Evolutionary conservation across 1,140 invertebrate species (phyloP).

Genomic region (Pseudomyrmex concolor): DNA sequence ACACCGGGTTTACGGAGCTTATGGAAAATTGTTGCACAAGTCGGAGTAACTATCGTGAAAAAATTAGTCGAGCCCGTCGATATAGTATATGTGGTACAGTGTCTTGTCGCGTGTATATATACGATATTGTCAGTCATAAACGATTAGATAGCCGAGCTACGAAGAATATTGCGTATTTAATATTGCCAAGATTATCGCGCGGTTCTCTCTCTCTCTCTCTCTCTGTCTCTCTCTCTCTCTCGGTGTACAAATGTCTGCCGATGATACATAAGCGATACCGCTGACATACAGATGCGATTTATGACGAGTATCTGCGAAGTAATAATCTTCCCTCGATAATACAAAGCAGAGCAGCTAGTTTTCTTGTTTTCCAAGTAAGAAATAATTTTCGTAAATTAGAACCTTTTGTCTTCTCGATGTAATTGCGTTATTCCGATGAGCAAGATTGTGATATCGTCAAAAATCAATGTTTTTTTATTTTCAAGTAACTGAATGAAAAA

Average conservation of each 20-base stretch:
- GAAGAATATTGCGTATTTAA: slow-evolving; percentile 65
- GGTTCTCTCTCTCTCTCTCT: background rate
- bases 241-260: slow-evolving; percentile 1
- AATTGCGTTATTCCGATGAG: too few species aligned
- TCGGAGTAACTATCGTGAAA: slow-evolving; percentile 56
- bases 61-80: slow-evolving; percentile 26
- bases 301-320: background rate
- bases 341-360: background rate
- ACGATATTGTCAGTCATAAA: slow-evolving; percentile 55
- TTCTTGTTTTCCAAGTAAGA: background rate
- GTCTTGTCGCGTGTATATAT: slow-evolving; percentile 32
- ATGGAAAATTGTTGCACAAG: background rate
- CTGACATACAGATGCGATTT: background rate
- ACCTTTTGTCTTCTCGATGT: too few species aligned
- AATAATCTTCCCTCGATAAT: background rate
- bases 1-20: background rate
- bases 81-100: background rate
- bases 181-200: slow-evolving; percentile 64
- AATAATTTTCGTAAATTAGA: background rate
- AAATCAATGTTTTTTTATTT: too few species aligned
- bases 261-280: slow-evolving; percentile 20
- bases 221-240: too few species aligned
- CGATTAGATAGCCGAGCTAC: slow-evolving; percentile 66
- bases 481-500: too few species aligned
- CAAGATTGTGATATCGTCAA: too few species aligned